Evolutionary conservation across 2,888 invertebrate genomes (phyloP).

Genomic region (Orthosia cruda): DNA sequence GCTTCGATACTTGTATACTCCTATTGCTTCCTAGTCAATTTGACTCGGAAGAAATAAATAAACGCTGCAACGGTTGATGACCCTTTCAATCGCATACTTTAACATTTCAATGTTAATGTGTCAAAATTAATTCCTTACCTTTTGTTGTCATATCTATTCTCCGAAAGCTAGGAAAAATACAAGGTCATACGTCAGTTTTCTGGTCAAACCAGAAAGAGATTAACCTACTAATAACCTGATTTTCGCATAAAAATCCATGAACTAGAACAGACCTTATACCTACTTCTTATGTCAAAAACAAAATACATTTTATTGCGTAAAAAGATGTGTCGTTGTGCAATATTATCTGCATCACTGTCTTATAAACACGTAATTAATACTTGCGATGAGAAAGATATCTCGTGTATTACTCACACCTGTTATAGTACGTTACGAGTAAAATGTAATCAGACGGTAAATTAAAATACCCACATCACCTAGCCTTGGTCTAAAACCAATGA

Average conservation of each 20-base stretch:
- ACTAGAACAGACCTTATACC: constrained; percentile 3
- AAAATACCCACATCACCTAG: constrained; percentile 21
- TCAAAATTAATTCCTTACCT: not conserved
- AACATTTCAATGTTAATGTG: not conserved
- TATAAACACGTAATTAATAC: not conserved
- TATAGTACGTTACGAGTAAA: not conserved
- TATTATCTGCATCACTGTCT: not conserved
- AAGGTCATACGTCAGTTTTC: not conserved
- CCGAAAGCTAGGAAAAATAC: not conserved
- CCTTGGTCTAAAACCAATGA: constrained; percentile 47
- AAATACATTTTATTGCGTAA: not conserved
- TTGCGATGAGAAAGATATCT: not conserved
- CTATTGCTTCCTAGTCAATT: not conserved
- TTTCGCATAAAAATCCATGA: constrained; percentile 23
- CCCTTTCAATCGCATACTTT: too few species aligned
- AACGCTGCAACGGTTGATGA: not conserved
- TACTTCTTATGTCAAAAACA: not conserved
- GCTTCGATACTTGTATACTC: too few species aligned
- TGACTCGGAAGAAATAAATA: not conserved
- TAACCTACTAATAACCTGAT: constrained; percentile 19
- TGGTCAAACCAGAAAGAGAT: constrained; percentile 18
- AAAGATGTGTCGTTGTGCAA: not conserved
- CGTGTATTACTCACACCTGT: not conserved
- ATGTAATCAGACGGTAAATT: constrained; percentile 16
- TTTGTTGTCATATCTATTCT: not conserved